A percentile compares a stretch with the other conserved stretches of the same genome.
These are phyloP conservation scores for Tipula lateralis DNA, from an alignment of 2,888 invertebrate genomes.

Conservation along the genomic window DNA sequence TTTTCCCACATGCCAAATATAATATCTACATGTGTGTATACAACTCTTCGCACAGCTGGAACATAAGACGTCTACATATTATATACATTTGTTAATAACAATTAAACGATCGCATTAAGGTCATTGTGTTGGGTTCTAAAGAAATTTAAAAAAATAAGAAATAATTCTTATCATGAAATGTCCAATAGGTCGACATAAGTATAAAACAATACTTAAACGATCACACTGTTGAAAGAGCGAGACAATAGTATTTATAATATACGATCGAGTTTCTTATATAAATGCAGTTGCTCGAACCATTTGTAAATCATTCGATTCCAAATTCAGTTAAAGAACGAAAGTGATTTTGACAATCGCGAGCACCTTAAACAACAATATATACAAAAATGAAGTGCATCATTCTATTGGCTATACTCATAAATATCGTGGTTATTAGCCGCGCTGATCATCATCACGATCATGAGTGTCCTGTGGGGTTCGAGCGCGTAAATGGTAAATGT, in stretches of 20 bases:
- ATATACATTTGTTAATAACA: background rate
- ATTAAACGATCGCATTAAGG: background rate
- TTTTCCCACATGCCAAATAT: no score
- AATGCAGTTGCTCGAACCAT: background rate
- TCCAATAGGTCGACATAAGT: background rate
- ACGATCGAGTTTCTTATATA: background rate
- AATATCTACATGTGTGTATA: no score
- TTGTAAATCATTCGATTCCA: background rate
- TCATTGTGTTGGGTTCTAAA: background rate
- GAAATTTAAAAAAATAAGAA: background rate
- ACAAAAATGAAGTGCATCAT: background rate
- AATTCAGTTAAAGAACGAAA: background rate
- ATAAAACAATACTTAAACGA: background rate
- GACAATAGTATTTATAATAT: background rate
- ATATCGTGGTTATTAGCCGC: background rate
- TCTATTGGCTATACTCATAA: background rate
- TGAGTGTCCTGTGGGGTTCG: background rate
- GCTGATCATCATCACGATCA: background rate
- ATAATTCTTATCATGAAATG: background rate
- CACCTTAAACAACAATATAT: background rate
- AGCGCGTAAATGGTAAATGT: background rate
- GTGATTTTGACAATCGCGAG: background rate
- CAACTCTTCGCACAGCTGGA: background rate
- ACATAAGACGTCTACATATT: background rate
- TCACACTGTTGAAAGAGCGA: background rate